These are phyloP conservation scores for Podargus strigoides DNA, from an alignment of 2,797 vertebrate genomes.

Conservation along the genomic window DNA sequence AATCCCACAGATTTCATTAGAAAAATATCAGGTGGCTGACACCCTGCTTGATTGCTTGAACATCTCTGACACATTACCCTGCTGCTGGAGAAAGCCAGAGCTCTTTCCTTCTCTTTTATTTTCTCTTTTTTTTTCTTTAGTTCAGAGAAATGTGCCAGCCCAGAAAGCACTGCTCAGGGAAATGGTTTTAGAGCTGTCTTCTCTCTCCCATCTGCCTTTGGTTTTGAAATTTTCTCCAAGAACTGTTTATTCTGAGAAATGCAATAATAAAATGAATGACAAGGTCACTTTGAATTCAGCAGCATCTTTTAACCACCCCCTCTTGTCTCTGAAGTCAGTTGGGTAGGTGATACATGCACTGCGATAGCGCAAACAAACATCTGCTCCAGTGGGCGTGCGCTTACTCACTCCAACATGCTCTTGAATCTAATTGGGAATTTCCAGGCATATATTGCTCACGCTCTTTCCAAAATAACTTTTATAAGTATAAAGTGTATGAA, in stretches of 20 bases:
- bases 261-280: background rate
- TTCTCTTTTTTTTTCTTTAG: background rate
- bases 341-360: background rate
- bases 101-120: background rate
- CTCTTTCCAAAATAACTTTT: conserved; percentile 68
- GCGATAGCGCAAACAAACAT: conserved; percentile 62
- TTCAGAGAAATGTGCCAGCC: background rate
- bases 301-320: background rate
- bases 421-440: conserved; percentile 67
- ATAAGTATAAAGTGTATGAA: conserved; percentile 36
- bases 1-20: background rate
- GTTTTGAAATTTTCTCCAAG: background rate
- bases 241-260: background rate
- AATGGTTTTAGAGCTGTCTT: background rate
- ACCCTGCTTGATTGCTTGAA: no score
- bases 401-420: conserved; percentile 50
- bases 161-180: background rate
- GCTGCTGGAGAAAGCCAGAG: background rate
- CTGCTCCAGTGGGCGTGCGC: conserved; percentile 53
- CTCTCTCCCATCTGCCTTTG: background rate
- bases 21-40: background rate
- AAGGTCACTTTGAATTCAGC: background rate
- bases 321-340: background rate
- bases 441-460: conserved; percentile 54
- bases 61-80: background rate